phyloP scores from a whole-genome alignment of 2,113 vertebrate genomes.

The Coreoperca whiteheadi region DNA sequence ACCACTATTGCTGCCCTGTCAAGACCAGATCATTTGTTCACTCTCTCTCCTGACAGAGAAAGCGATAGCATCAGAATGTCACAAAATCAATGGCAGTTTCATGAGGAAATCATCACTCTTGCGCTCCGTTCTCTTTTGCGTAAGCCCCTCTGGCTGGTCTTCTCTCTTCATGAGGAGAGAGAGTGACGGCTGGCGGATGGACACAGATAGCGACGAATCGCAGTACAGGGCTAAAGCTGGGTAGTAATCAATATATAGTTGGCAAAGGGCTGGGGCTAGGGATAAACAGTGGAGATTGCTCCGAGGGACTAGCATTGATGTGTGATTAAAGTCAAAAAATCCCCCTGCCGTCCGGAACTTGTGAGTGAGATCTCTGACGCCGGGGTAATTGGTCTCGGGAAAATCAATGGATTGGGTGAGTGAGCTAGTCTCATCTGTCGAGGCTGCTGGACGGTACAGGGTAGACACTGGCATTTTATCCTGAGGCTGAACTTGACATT shows the following conservation, averaged over 20 bases:
- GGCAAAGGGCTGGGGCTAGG: constrained; percentile 62
- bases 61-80: constrained; percentile 65
- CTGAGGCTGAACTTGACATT: constrained; percentile 72
- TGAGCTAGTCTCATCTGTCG: constrained; percentile 62
- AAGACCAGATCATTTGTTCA: constrained; percentile 31
- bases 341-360: constrained; percentile 68
- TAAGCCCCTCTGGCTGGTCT: constrained; percentile 51
- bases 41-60: constrained; percentile 36
- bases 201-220: constrained; percentile 59
- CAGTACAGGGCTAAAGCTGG: constrained; percentile 56
- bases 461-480: constrained; percentile 60
- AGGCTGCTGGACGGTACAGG: constrained; percentile 36
- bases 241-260: constrained; percentile 71
- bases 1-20: constrained; percentile 11
- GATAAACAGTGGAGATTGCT: constrained; percentile 80
- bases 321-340: constrained; percentile 82
- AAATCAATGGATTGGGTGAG: constrained; percentile 78
- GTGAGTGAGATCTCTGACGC: constrained; percentile 82
- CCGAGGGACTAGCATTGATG: constrained; percentile 75
- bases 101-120: constrained; percentile 75
- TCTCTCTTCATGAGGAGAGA: constrained; percentile 34
- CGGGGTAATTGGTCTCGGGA: constrained; percentile 76
- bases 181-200: constrained; percentile 39
- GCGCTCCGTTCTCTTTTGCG: constrained; percentile 23
- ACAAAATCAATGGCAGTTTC: constrained; percentile 77